phyloP scores from a whole-genome alignment of 2,888 invertebrate species.

The Melinaea marsaeus region DNA sequence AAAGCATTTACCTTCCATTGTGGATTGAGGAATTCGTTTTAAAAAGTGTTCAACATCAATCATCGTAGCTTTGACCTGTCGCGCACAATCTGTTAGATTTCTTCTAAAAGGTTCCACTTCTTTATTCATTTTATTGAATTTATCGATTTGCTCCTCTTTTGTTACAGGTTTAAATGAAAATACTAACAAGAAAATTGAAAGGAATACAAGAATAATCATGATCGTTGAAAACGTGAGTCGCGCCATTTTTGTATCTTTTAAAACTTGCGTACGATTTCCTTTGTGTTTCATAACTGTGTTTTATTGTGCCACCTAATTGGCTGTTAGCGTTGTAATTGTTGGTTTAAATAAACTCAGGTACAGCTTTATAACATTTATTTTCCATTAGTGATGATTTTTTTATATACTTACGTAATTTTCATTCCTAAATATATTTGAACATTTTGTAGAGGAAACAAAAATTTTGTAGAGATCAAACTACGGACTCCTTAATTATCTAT shows the following conservation, averaged over 20 bases:
- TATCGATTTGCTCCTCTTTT: slow-evolving; percentile 60
- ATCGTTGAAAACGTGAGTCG: slow-evolving; percentile 13
- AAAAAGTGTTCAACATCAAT: slow-evolving; percentile 62
- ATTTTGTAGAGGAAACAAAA: no score
- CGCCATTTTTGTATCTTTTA: slow-evolving; percentile 13
- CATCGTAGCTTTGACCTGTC: slow-evolving; percentile 61
- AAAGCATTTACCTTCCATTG: slow-evolving; percentile 64
- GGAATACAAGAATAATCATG: slow-evolving; percentile 22
- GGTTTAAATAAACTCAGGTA: neutral
- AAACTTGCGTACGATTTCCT: neutral
- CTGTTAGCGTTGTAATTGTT: slow-evolving; percentile 38
- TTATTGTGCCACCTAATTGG: slow-evolving; percentile 43
- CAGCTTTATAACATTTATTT: slow-evolving; percentile 5
- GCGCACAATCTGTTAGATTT: slow-evolving; percentile 64
- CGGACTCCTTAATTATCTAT: no score
- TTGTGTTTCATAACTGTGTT: slow-evolving; percentile 9
- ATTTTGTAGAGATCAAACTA: no score
- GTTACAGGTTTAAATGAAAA: slow-evolving; percentile 54
- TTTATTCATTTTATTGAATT: slow-evolving; percentile 50
- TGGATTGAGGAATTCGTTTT: slow-evolving; percentile 59
- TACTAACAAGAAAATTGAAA: slow-evolving; percentile 33
- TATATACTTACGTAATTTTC: no score
- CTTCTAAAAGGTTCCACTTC: slow-evolving; percentile 65
- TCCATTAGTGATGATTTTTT: no score
- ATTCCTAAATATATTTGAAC: no score